phyloP scores from a whole-genome alignment of 2,113 vertebrate genomes.

The Phoxinus phoxinus region DNA sequence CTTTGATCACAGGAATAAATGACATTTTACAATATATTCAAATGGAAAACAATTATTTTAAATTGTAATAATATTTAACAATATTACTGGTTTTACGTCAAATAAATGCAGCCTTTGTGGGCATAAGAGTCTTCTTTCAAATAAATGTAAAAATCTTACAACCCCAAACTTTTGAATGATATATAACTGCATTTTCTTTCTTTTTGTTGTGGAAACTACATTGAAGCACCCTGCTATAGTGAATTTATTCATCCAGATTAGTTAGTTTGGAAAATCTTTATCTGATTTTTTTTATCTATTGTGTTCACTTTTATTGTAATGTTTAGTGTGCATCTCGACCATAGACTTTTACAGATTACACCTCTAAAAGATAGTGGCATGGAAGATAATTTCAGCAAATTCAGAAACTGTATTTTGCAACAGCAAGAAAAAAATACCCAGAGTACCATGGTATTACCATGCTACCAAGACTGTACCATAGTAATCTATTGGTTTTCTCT shows the following conservation, averaged over 20 bases:
- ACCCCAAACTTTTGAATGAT: background rate
- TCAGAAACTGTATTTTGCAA: background rate
- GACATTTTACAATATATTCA: background rate
- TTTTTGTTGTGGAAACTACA: background rate
- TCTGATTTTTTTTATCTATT: constrained; percentile 39
- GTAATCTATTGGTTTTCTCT: background rate
- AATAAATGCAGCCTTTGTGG: background rate
- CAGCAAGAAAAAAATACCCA: background rate
- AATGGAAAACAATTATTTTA: background rate
- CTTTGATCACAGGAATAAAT: background rate
- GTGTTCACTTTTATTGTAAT: constrained; percentile 36
- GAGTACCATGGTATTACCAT: background rate
- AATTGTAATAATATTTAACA: background rate
- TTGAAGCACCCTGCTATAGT: background rate
- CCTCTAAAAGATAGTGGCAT: constrained; percentile 16
- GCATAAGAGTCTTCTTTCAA: background rate
- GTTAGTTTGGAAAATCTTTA: constrained; percentile 46
- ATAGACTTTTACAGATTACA: constrained; percentile 37
- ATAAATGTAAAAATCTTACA: background rate
- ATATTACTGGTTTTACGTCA: background rate
- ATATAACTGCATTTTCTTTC: background rate
- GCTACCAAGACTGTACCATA: background rate
- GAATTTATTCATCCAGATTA: constrained; percentile 52
- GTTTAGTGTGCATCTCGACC: background rate
- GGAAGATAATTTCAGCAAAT: background rate